phyloP scores from a whole-genome alignment of 2,888 invertebrate genomes.

The Odontocolon sp. region DNA sequence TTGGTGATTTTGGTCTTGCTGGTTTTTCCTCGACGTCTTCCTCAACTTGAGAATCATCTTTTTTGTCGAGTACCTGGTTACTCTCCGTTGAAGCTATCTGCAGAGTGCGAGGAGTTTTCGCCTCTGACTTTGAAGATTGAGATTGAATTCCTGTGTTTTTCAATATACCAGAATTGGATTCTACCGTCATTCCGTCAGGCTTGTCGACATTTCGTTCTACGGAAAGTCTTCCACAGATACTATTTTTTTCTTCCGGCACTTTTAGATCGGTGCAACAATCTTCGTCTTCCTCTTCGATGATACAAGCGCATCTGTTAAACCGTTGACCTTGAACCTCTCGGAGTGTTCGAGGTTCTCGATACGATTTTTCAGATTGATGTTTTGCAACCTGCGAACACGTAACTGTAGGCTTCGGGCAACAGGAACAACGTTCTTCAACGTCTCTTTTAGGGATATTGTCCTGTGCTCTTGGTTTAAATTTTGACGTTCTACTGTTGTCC shows the following conservation, averaged over 20 bases:
- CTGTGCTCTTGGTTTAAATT: neutral
- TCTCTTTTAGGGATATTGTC: neutral
- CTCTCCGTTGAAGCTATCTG: constrained; percentile 1
- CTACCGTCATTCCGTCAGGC: neutral
- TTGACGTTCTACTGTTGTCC: neutral
- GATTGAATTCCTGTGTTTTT: neutral
- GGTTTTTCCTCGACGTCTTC: neutral
- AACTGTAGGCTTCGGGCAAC: no score
- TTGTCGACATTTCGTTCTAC: neutral
- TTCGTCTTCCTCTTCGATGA: constrained; percentile 63
- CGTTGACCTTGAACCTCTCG: no score
- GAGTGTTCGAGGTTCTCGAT: constrained; percentile 25
- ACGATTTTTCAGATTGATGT: no score
- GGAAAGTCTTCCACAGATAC: constrained; percentile 7
- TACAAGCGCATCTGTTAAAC: constrained; percentile 53
- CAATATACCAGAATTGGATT: neutral
- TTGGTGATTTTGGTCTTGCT: neutral
- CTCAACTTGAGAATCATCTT: neutral
- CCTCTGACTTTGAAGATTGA: neutral
- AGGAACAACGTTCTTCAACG: constrained; percentile 2
- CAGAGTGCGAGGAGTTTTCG: neutral
- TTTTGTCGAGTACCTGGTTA: neutral
- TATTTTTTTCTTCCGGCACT: constrained; percentile 18
- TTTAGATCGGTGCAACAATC: constrained; percentile 16
- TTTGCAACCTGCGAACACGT: no score